Evolutionary conservation across 2,797 vertebrate genomes (phyloP).

Genomic region (Heterohyrax brucei): DNA sequence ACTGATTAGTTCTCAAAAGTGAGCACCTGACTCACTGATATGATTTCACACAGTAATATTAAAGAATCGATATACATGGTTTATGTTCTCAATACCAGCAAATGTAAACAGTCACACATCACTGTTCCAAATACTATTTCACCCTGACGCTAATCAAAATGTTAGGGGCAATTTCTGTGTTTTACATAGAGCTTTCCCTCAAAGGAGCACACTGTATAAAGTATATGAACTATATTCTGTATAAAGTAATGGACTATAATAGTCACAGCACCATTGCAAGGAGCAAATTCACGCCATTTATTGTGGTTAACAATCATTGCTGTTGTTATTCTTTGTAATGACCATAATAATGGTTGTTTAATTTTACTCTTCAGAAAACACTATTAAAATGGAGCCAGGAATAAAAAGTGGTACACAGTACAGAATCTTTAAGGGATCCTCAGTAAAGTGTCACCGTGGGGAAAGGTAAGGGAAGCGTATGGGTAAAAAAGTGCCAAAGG

Average conservation of each 20-base stretch:
- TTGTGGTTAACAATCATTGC: background rate
- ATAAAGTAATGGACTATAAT: background rate
- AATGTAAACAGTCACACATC: background rate
- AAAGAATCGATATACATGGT: background rate
- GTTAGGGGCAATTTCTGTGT: background rate
- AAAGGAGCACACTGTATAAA: background rate
- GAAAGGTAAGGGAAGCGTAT: rapidly evolving
- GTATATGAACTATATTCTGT: background rate
- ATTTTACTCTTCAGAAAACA: conserved; percentile 39
- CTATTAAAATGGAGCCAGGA: background rate
- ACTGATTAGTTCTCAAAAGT: conserved; percentile 5
- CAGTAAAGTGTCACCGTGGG: background rate
- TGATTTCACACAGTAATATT: conserved; percentile 12
- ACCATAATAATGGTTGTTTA: background rate
- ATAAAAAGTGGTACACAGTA: background rate
- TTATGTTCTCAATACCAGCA: conserved; percentile 37
- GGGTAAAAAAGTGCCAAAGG: background rate
- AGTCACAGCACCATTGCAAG: background rate
- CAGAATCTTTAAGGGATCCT: background rate
- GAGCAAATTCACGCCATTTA: conserved; percentile 4
- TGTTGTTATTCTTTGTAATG: conserved; percentile 32
- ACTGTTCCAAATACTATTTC: conserved; percentile 14
- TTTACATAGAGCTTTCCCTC: background rate
- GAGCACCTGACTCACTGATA: background rate
- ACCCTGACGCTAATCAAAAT: conserved; percentile 12